Evolutionary conservation across 2,797 vertebrate species (phyloP), one percentile per base, ranked within the genome.

Genomic region (Huso huso): DNA sequence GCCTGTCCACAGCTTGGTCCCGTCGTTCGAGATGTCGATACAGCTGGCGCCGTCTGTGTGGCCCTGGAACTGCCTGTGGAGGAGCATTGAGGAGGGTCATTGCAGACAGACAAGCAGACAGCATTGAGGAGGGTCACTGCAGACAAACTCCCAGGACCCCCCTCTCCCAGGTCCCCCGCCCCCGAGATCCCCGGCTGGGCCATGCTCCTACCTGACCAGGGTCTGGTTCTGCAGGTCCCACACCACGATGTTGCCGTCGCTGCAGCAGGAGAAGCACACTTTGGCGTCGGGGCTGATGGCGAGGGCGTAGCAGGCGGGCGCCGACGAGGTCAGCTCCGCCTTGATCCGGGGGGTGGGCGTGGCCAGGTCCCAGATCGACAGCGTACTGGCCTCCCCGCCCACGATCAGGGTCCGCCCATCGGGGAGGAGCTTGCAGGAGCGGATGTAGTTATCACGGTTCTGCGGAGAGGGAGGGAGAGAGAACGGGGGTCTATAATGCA

Each of bases 181-280:
- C 23, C 12, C 18, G 8, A 6, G 1, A 9, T 8, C 53, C 11
- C 65, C 15, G 9, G 6, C 11, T 10, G 23, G 60, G 65, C 70
- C 66, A 50, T 10, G 10, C 68, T 51, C 84, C n/a, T 6, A 89
- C 88, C 88, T 86, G 69, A 89, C 88, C 0, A 89, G 86, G 62
- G 88, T 88, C 82, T 89, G 88, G 79, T 89, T 89, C 79, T 89
- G 88, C 68, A 89, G 76, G 72, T 89, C 88, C 88, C 88, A 89
- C 58, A 89, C 88, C 4, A 84, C 88, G n/a, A 89, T 89, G 83
- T 89, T 89, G 61, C 88, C 88, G 49, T 97, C 95, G 0, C 93
- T 95, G 82, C 95, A 97, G 87, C 94, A 97, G 53, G 94, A 95
- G 82, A 95, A 96, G 86, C 94, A 96, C 64, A 87, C 86, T 73